A percentile compares a stretch with the other conserved stretches of the same genome.
Evolutionary conservation across 2,113 vertebrate genomes (phyloP).

Genomic region (Notothenia rossii): DNA sequence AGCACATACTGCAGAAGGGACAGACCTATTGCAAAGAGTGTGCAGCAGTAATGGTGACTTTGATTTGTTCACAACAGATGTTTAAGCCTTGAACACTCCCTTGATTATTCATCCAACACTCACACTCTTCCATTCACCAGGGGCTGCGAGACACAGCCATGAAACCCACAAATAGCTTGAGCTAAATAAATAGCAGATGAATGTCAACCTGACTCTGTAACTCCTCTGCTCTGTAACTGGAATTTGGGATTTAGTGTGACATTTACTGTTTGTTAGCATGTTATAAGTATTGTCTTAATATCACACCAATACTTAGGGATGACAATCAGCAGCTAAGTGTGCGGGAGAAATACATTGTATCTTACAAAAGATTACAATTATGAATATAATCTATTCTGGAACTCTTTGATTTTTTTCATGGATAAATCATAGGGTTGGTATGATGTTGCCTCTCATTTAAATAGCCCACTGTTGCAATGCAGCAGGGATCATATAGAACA

Average conservation of each 20-base stretch:
- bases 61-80: conserved; percentile 77
- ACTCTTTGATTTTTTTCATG: conserved; percentile 7
- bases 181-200: conserved; percentile 77
- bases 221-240: conserved; percentile 57
- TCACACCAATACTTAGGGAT: background rate
- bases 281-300: conserved; percentile 34
- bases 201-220: conserved; percentile 63
- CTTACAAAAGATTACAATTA: conserved; percentile 8
- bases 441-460: conserved; percentile 43
- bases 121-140: conserved; percentile 32
- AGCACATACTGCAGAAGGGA: conserved; percentile 1
- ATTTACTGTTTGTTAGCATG: conserved; percentile 41
- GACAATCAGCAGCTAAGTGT: background rate
- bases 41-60: conserved; percentile 50
- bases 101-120: conserved; percentile 52
- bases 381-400: conserved; percentile 14
- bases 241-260: conserved; percentile 47
- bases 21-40: conserved; percentile 43
- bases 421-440: conserved; percentile 34
- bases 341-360: background rate
- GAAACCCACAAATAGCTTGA: conserved; percentile 66
- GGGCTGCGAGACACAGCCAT: conserved; percentile 36
- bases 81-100: conserved; percentile 57
- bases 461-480: conserved; percentile 37
- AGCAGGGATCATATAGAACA: conserved; percentile 31